Base-by-base conservation (phyloP, 2,113 vertebrate genomes). In the Eudyptes chrysolophus region DNA sequence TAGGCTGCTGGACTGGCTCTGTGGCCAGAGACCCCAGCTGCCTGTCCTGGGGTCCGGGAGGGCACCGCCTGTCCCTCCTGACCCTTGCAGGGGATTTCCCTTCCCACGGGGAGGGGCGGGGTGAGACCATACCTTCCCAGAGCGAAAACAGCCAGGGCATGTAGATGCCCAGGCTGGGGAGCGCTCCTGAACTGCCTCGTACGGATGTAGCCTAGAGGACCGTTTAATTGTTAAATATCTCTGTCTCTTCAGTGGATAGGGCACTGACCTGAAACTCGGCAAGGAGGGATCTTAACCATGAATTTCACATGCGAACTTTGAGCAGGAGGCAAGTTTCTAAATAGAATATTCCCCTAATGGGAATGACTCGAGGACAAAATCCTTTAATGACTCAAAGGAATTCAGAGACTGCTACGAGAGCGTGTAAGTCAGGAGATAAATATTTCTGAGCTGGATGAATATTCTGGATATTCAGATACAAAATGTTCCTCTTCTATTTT, bases 281-380 rank as follows among this genome's bases (percentile, higher is more conserved):
- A 2, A 95, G 58, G 66, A 85, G 51, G 60, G 75, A 89, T 48
- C 54, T 85, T 94, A 80, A 83, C 74, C 24, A 5, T 68, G 84
- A 90, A 93, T 92, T 87, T 79, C 66, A 84, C 54, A 68, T 79
- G 75, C 3, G 0, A 89, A 64, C 46, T 74, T 60, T 27, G 54
- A 90, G 79, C 78, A 84, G 52, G 29, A 91, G 78, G 74, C 77
- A 86, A 76, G 76, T 88, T 88, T 92, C 81, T 90, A 88, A 96
- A 94, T 34, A 83, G 90, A 85, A 83, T 96, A 85, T 93, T 95
- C 81, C 81, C 70, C 81, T 94, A 95, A 95, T 69, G 87, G 89
- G 78, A 94, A 96, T 92, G 94, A 93, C 92, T 96, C 51, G 82
- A 96, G 89, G 89, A 93, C 66, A 96, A 88, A 96, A 93, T 93